Base-by-base conservation (phyloP, 2,888 invertebrate genomes). In the Vanessa cardui region DNA sequence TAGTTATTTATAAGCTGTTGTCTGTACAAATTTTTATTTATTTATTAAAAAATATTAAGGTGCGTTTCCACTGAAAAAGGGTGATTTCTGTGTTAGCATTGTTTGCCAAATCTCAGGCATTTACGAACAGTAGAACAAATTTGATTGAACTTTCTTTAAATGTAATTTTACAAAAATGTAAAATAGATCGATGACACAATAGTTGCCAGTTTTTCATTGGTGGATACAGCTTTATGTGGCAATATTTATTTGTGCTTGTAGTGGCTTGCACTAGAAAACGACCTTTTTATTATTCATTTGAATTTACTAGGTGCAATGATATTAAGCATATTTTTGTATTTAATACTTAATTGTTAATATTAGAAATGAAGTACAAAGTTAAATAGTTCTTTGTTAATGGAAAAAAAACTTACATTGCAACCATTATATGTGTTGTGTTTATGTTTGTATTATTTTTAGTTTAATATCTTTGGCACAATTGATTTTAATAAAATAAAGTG, bases 361-460 rank as follows among this genome's bases (percentile, higher is more conserved):
- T 12, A 18, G 9, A 31, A 33, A 56, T 45, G 61, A 66, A 62
- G 62, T 66, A 66, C 66, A 62, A 66, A 66, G 44, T 58, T 62
- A 18, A 21, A 50, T 21, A 26, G n/a, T 62, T 15, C 20, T 16
- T 26, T 26, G 52, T 52, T 52, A 5, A 26, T 52, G 26, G 6
- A 15, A 52, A 12, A 26, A 6, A 26, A 26, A 26, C 21, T 52
- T 39, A 39, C 39, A 39, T 12, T 39, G 39, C 39, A 12, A 1
- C 12, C 12, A 12, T 39, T 39, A 39, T 39, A 39, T 39, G 12
- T 39, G 39, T 39, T 39, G 39, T 39, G 3, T 39, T 39, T 39
- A 39, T 39, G 39, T 39, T 12, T 39, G 39, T 39, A 12, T 26
- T 26, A 26, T 12, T 12, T 39, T 39, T 39, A 39, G 12, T 39